Percentiles rank a stretch among this genome's conserved stretches.
Conservation (phyloP, 1,140 invertebrate genomes). For the Alviniconcha marisindica region DNA sequence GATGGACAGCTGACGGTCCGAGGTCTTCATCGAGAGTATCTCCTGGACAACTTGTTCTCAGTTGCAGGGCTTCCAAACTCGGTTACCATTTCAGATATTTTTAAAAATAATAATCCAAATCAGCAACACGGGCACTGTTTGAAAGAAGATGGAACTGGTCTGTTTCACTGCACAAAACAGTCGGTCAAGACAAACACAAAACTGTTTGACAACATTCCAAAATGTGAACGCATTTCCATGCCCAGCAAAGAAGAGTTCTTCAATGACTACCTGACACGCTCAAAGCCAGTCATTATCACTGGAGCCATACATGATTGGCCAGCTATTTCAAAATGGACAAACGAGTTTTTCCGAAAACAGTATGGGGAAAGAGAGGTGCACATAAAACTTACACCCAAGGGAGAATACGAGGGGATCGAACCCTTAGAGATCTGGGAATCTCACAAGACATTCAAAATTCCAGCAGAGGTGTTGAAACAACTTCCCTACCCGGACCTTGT, state of each 20-base stretch:
- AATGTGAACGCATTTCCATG: constrained; percentile 63
- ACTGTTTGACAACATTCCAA: constrained; percentile 40
- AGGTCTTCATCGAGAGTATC: constrained; percentile 61
- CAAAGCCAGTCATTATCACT: constrained; percentile 70
- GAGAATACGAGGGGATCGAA: constrained; percentile 73
- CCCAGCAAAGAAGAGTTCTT: constrained; percentile 63
- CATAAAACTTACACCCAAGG: constrained; percentile 68
- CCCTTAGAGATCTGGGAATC: constrained; percentile 61
- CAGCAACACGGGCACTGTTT: constrained; percentile 26
- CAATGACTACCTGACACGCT: constrained; percentile 66
- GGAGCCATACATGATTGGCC: constrained; percentile 62
- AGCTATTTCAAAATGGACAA: constrained; percentile 69
- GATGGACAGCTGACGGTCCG: constrained; percentile 54
- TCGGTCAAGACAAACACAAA: constrained; percentile 23
- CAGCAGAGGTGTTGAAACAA: constrained; percentile 55
- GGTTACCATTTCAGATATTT: constrained; percentile 29
- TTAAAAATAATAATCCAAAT: background rate
- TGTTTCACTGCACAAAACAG: background rate
- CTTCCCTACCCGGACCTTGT: constrained; percentile 70
- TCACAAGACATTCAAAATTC: constrained; percentile 62
- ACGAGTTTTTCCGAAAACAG: constrained; percentile 59
- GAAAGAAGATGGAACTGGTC: background rate
- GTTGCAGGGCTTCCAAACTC: constrained; percentile 49
- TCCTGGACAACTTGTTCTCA: constrained; percentile 57
- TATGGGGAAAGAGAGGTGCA: constrained; percentile 65